A percentile compares a stretch with the other conserved stretches of the same genome.
Evolutionary conservation across 2,888 invertebrate genomes (phyloP).

Genomic region (Drosophila nr. medialis): DNA sequence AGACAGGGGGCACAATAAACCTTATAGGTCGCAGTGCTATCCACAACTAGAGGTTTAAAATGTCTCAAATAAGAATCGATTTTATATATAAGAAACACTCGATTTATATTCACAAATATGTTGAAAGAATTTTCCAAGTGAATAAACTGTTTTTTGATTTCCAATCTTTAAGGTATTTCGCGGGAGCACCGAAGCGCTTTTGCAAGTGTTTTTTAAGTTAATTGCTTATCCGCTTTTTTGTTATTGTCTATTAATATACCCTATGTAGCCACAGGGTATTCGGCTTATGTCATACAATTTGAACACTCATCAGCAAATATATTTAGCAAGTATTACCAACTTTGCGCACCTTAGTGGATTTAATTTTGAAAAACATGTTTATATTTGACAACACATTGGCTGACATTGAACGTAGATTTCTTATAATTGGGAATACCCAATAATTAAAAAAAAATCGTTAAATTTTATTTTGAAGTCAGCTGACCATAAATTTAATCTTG

Average conservation of each 20-base stretch:
- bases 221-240: constrained; percentile 1
- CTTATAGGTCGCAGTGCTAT: no score
- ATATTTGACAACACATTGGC: neutral
- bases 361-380: neutral
- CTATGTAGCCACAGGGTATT: neutral
- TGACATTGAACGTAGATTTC: neutral
- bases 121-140: neutral
- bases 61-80: neutral
- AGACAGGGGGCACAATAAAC: no score
- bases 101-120: neutral
- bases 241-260: neutral
- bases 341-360: neutral
- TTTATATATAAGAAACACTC: neutral
- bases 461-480: neutral
- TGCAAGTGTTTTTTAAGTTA: constrained; percentile 43
- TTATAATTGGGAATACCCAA: neutral
- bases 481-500: accelerated
- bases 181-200: constrained; percentile 43
- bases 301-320: neutral
- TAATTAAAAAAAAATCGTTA: neutral
- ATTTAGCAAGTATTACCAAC: constrained; percentile 1
- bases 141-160: constrained; percentile 4
- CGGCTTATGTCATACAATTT: neutral
- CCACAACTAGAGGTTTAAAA: no score
- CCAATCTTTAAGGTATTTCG: constrained; percentile 1